Conservation (phyloP, 1,140 invertebrate species). For the Bombus superbus region DNA sequence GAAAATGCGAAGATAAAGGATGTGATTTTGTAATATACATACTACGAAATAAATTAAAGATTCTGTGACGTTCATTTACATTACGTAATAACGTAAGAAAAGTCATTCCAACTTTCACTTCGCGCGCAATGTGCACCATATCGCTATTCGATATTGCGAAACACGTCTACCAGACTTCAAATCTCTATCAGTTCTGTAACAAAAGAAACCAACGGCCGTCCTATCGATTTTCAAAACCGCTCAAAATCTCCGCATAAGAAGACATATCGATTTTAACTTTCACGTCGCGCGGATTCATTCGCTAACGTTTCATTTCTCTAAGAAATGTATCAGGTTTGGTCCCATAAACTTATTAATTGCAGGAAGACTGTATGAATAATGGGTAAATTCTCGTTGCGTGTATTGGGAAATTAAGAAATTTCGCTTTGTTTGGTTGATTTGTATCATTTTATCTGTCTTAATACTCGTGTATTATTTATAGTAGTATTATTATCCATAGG, state of each 20-base stretch:
- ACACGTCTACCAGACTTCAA: not conserved
- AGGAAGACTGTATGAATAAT: too few relatives aligned
- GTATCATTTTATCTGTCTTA: too few relatives aligned
- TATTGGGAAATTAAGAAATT: too few relatives aligned
- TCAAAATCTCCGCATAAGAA: not conserved
- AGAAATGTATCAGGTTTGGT: fast-evolving
- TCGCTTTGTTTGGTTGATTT: too few relatives aligned
- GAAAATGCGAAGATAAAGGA: not conserved
- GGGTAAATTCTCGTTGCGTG: too few relatives aligned
- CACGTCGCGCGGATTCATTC: too few relatives aligned
- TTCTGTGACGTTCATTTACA: not conserved
- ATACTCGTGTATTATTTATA: too few relatives aligned
- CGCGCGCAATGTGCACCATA: not conserved
- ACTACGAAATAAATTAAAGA: not conserved
- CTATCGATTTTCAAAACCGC: not conserved
- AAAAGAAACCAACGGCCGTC: not conserved
- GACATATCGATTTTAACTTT: too few relatives aligned
- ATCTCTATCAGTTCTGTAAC: not conserved
- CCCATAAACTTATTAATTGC: too few relatives aligned
- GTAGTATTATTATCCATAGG: too few relatives aligned
- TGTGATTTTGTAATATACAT: not conserved
- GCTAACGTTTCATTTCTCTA: too few relatives aligned
- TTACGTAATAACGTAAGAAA: not conserved
- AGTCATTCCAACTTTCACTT: not conserved
- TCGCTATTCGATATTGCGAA: not conserved